A percentile compares a stretch with the other conserved stretches of the same genome.
phyloP scores from a whole-genome alignment of 2,797 vertebrate species.

The Mus minutoides region DNA sequence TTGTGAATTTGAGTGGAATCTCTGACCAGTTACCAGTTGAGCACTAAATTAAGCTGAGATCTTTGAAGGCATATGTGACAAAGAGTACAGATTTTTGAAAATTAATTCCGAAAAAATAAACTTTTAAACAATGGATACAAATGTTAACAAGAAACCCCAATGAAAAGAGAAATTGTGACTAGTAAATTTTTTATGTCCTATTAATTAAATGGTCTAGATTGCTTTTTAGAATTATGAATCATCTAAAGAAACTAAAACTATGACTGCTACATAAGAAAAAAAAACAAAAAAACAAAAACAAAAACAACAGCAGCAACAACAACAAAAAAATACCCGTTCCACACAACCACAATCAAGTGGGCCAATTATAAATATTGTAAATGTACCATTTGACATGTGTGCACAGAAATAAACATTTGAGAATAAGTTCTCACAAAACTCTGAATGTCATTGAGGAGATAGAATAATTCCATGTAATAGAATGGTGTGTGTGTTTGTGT shows the following conservation, averaged over 20 bases:
- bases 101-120: background rate
- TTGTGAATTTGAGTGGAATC: background rate
- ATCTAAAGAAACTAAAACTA: background rate
- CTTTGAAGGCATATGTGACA: background rate
- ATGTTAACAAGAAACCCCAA: background rate
- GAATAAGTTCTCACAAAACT: background rate
- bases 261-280: background rate
- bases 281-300: no score
- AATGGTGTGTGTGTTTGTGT: background rate
- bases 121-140: background rate
- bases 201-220: background rate
- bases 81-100: background rate
- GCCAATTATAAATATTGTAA: background rate
- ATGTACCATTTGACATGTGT: background rate
- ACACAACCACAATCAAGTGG: rapidly evolving
- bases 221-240: background rate
- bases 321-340: no score
- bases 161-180: background rate
- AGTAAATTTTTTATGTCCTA: background rate
- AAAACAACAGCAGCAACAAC: background rate
- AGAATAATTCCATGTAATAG: background rate
- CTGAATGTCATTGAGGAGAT: background rate
- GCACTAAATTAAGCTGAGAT: background rate
- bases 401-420: background rate
- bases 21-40: background rate